Base-by-base conservation (phyloP, 2,888 invertebrate genomes). In the Polymixis flavicincta region DNA sequence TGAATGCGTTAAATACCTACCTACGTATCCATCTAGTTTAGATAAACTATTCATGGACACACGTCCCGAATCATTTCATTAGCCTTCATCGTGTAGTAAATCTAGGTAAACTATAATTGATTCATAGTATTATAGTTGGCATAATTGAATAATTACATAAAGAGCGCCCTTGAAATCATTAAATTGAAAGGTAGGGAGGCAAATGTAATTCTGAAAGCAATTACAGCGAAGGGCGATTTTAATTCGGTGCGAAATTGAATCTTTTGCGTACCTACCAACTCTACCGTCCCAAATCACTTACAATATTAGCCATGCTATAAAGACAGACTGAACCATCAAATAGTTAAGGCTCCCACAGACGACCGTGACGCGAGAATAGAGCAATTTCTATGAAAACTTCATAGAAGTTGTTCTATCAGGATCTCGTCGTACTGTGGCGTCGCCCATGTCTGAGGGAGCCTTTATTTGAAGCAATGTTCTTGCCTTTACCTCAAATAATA, bases 191-290 rank as follows among this genome's bases (percentile, higher is more conserved):
- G 55, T 57, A 22, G 59, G 45, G 19, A 60, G 54, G 42, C 67
- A 74, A 82, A 71, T 74, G 64, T 60, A 54, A 78, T 78, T 80
- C 70, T 72, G 61, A 78, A 76, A 78, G 74, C 59, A 64, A 82
- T 80, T 74, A 79, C 25, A 45, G 28, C 71, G 61, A 80, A 75
- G 79, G 80, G 78, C 73, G 75, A 63, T 76, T 64, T 76, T 76
- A 82, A 84, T 80, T 86, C 59, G 59, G 66, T 71, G 77, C 65
- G 57, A 78, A 86, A 86, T 86, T 82, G 63, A 78, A 77, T 80
- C 60, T 74, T 72, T 74, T 66, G 37, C 32, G 66, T 66, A 75
- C 59, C 28, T 71, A 14, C 14, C 42, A 9, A 64, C 72, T 61
- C 64, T 50, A 50, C 28, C 25, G 55, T 48, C 19, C 14, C 8